phyloP scores from a whole-genome alignment of 1,140 invertebrate species.

The Drosophila watanabei region DNA sequence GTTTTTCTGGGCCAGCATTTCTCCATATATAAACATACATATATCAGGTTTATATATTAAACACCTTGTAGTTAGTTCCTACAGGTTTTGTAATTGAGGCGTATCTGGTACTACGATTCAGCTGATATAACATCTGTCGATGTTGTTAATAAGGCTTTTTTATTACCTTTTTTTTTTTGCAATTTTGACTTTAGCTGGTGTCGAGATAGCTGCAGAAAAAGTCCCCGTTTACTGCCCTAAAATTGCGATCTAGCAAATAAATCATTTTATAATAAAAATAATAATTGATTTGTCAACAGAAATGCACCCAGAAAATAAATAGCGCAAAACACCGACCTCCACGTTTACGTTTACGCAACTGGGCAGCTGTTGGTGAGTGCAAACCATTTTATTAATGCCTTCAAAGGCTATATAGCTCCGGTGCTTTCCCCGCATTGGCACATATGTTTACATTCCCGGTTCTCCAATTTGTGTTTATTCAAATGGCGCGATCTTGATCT shows the following conservation, averaged over 20 bases:
- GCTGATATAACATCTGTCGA: slow-evolving; percentile 20
- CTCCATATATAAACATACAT: slow-evolving; percentile 5
- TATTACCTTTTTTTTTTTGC: slow-evolving; percentile 15
- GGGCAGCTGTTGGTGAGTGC: slow-evolving; percentile 6
- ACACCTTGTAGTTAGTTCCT: slow-evolving; percentile 3
- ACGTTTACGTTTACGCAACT: slow-evolving; percentile 34
- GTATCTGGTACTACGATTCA: slow-evolving; percentile 15
- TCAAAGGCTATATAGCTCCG: slow-evolving; percentile 1
- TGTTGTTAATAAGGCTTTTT: slow-evolving; percentile 9
- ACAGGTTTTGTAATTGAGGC: slow-evolving; percentile 2
- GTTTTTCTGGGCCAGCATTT: slow-evolving; percentile 34
- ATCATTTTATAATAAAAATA: slow-evolving; percentile 30
- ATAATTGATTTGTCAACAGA: slow-evolving; percentile 46
- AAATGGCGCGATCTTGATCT: slow-evolving; percentile 31
- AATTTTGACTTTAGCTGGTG: slow-evolving; percentile 16
- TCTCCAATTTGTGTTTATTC: slow-evolving; percentile 21
- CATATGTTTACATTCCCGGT: slow-evolving; percentile 26
- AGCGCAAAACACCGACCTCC: background rate
- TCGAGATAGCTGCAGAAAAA: slow-evolving; percentile 40
- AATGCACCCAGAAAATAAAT: slow-evolving; percentile 33
- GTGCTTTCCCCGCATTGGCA: slow-evolving; percentile 37
- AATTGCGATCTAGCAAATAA: slow-evolving; percentile 39
- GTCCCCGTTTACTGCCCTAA: slow-evolving; percentile 44
- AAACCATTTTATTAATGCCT: slow-evolving; percentile 14
- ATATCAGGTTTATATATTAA: background rate